Base-by-base conservation (phyloP, 2,113 vertebrate genomes). In the Paramormyrops kingsleyae region DNA sequence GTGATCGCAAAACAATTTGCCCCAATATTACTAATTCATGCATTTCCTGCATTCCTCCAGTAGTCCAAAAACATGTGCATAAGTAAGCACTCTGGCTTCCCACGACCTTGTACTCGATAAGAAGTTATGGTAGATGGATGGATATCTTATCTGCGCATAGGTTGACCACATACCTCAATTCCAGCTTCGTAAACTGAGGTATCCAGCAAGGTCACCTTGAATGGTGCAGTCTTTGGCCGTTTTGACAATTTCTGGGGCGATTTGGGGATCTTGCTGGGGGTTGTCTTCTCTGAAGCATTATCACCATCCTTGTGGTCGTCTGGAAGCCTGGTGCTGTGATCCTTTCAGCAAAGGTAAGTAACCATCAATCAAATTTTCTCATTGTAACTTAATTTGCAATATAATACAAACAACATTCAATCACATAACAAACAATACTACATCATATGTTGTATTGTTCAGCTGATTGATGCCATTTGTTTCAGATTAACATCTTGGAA, bases 191-290 rank as follows among this genome's bases (percentile, higher is more conserved):
- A 98, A 90, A 97, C 97, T 0, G 98, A 96, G 70, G 96, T 95
- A 91, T 99, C 99, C 8, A 99, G 95, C 91, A 99, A 96, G 5
- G 96, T 97, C 93, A 99, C 96, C 93, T 96, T 98, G 95, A 99
- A 99, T 88, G 97, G 94, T 59, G 94, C 90, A 0, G 96, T 98
- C 95, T 99, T 99, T 70, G 96, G 95, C 47, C 98, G 97, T 91
- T 98, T 99, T 92, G 96, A 96, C 87, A 95, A 94, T 95, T 98
- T 99, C 94, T 98, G 97, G 0, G 98, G 98, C 0, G 99, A 99
- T 91, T 97, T 98, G 92, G 97, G 97, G 91, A 96, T 97, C 94
- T 97, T 98, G 94, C 97, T 98, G 21, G 98, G 97, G 0, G 98
- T 99, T 3, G 96, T 99, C 94, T 96, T 97, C 94, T 99, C 98